Conservation (phyloP, 23 tunicate genomes). For the Trididemnum clinides region DNA sequence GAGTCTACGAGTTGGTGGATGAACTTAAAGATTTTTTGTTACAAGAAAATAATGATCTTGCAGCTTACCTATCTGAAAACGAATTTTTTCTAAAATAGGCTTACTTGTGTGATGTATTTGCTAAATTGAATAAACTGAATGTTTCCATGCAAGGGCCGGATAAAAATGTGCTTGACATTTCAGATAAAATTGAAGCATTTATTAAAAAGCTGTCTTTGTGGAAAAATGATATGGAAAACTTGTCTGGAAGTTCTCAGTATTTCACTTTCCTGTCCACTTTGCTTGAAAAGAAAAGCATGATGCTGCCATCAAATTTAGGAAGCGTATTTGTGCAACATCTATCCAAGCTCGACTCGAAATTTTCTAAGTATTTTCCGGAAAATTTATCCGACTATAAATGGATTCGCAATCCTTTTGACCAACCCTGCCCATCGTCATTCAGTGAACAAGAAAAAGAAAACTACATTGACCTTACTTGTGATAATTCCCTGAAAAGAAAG, state of each 20-base stretch:
- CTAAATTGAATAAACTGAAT: conserved; percentile 32
- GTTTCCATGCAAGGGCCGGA: conserved; percentile 43
- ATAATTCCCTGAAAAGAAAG: too few species aligned
- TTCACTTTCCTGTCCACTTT: conserved; percentile 33
- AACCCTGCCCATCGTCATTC: too few species aligned
- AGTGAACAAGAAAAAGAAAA: too few species aligned
- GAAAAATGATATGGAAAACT: conserved; percentile 14
- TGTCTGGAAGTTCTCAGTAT: conserved; percentile 39
- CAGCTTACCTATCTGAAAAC: conserved; percentile 22
- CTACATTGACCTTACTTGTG: too few species aligned
- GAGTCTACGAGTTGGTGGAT: conserved; percentile 48
- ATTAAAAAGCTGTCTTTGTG: conserved; percentile 24
- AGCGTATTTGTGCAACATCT: conserved; percentile 40
- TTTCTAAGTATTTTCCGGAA: conserved; percentile 22
- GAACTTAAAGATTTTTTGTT: conserved; percentile 38
- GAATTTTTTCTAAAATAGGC: conserved; percentile 44
- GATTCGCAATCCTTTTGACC: conserved; percentile 36
- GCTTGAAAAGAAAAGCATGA: conserved; percentile 33
- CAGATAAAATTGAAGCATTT: conserved; percentile 39
- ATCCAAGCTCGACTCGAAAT: conserved; percentile 40
- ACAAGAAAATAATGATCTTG: conserved; percentile 36
- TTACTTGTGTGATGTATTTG: conserved; percentile 44
- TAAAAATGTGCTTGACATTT: conserved; percentile 41
- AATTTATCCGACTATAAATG: conserved; percentile 32
- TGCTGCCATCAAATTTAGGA: conserved; percentile 33